phyloP scores from a whole-genome alignment of 2,888 invertebrate species.

The Caenorhabditis wallacei region DNA sequence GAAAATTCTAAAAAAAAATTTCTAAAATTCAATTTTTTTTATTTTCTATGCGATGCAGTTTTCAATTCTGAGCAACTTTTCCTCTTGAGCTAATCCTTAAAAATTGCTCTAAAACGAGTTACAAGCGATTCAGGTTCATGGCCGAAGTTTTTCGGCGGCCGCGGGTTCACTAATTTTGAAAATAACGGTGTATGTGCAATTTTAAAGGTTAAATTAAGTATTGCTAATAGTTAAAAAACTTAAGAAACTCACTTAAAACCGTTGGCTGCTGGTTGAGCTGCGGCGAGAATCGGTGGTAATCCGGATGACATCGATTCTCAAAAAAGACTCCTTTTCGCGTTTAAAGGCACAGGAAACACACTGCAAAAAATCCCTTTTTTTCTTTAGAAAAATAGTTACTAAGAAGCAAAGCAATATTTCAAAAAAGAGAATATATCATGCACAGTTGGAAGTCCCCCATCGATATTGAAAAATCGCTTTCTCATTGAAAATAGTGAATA shows the following conservation, averaged over 20 bases:
- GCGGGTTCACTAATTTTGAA: too few relatives aligned
- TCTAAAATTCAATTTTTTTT: constrained; percentile 2
- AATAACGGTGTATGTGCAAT: too few relatives aligned
- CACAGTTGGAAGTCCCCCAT: constrained; percentile 5
- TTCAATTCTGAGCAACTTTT: too few relatives aligned
- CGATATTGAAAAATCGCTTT: constrained; percentile 14
- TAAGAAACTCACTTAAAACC: constrained; percentile 26
- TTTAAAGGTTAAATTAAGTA: too few relatives aligned
- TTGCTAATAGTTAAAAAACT: not conserved
- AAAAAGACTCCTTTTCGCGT: not conserved
- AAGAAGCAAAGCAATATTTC: not conserved
- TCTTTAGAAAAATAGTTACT: too few relatives aligned
- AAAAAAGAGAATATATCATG: not conserved
- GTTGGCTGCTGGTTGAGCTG: constrained; percentile 35
- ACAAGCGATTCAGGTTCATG: too few relatives aligned
- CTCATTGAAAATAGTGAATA: not conserved
- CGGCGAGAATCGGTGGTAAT: constrained; percentile 44
- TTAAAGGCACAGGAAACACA: too few relatives aligned
- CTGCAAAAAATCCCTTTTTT: not conserved
- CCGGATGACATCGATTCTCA: constrained; percentile 50
- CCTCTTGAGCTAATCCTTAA: too few relatives aligned
- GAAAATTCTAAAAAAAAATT: too few relatives aligned
- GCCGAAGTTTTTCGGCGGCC: too few relatives aligned
- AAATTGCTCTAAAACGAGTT: too few relatives aligned
- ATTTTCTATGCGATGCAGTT: too few relatives aligned